Evolutionary conservation across 2,888 invertebrate species (phyloP).

Genomic region (Andrena fulva): DNA sequence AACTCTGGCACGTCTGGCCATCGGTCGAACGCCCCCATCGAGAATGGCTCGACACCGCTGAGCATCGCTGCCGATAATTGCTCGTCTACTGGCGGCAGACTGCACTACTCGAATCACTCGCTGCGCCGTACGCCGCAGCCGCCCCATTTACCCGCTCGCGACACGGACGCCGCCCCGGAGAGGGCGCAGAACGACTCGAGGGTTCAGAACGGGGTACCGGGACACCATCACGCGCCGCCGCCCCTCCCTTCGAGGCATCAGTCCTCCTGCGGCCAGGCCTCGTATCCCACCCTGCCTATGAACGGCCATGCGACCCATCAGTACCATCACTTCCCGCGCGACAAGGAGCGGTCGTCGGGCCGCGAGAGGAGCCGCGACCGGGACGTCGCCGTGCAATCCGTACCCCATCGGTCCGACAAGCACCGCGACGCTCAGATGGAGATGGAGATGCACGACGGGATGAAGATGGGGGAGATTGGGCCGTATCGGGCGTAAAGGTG

Average conservation of each 20-base stretch:
- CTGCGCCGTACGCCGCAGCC: slow-evolving; percentile 55
- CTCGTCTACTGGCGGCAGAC: slow-evolving; percentile 49
- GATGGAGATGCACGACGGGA: slow-evolving; percentile 69
- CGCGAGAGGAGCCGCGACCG: slow-evolving; percentile 69
- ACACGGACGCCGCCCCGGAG: slow-evolving; percentile 53
- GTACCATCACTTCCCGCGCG: slow-evolving; percentile 78
- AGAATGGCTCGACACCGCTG: slow-evolving; percentile 48
- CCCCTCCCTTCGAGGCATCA: slow-evolving; percentile 77
- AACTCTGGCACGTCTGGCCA: slow-evolving; percentile 65
- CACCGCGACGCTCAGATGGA: slow-evolving; percentile 70
- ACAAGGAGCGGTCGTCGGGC: slow-evolving; percentile 65
- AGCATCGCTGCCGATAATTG: slow-evolving; percentile 52
- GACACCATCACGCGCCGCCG: slow-evolving; percentile 67
- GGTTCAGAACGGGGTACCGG: slow-evolving; percentile 68
- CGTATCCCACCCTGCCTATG: slow-evolving; percentile 81
- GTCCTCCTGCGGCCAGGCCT: slow-evolving; percentile 66
- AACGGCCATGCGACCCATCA: slow-evolving; percentile 80
- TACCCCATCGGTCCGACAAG: slow-evolving; percentile 70
- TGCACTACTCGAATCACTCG: slow-evolving; percentile 76
- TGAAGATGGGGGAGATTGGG: slow-evolving; percentile 69
- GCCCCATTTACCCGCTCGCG: slow-evolving; percentile 56
- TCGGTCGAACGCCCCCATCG: slow-evolving; percentile 49
- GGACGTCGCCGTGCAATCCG: slow-evolving; percentile 58
- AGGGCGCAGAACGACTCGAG: slow-evolving; percentile 60
- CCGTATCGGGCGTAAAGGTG: slow-evolving; percentile 69